Evolutionary conservation across 2,888 invertebrate species (phyloP), one percentile per base, ranked within the genome.

Genomic region (Zeuzera pyrina): DNA sequence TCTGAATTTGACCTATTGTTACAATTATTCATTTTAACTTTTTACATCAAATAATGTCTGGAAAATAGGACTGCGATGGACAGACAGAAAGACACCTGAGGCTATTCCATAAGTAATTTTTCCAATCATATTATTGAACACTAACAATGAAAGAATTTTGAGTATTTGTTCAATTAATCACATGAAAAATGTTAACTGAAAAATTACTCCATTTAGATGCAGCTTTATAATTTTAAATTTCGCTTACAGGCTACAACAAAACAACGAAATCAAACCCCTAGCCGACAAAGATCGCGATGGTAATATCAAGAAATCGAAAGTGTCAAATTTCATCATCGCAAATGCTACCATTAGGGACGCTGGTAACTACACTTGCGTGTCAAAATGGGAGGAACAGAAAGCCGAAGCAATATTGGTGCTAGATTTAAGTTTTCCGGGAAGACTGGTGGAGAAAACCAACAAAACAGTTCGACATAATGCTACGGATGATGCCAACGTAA

Each of bases 321-420:
- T 50, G 21, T 61, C 64, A 2, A 63, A 54, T 3, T 26, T 84
- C 19, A 51, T 43, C 0, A 59, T 84, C 10, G 13, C 34, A 0
- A 61, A 72, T 22, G 57, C 65, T 0, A 70, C 60, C 0, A 38
- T 49, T 2, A 45, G 39, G 0, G 67, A 78, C 12, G 58, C 67
- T 1, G 81, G 79, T 0, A 63, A 72, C 39, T 84, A 78, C 48
- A 68, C 66, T 0, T 84, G 83, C 30, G 15, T 53, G 3, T 58
- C 62, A 1, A 52, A 33, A 11, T 24, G 49, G 2, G 63, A 43
- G 0, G 60, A 58, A 1, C 39, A 37, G 12, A 45, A 36, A 15
- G 36, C 32, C 0, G 48, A 50, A 6, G 51, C 38, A 26, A 39
- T 36, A 1, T 42, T 46, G 1, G 12, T 40, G 1, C 41, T 79